Evolutionary conservation across 2,888 invertebrate genomes (phyloP).

Genomic region (Drosophila hamatofila): DNA sequence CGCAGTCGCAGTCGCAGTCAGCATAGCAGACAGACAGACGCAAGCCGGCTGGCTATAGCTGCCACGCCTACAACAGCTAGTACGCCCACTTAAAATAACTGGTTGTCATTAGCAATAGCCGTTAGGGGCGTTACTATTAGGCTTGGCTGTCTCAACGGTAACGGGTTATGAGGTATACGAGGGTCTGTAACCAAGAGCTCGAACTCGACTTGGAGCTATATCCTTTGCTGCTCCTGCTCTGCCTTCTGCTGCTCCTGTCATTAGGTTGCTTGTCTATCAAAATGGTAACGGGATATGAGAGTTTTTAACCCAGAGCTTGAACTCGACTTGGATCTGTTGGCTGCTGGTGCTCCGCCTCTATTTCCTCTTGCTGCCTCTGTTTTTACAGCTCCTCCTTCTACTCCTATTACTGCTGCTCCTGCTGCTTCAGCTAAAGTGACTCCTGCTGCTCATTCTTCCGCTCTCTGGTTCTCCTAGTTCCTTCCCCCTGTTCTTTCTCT

Average conservation of each 20-base stretch:
- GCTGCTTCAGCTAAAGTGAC: too few species aligned
- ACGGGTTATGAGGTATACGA: slow-evolving; percentile 28
- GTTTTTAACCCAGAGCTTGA: slow-evolving; percentile 10
- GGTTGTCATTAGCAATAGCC: slow-evolving; percentile 71
- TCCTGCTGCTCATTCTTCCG: too few species aligned
- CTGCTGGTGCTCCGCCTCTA: background rate
- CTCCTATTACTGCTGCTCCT: background rate
- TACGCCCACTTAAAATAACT: slow-evolving; percentile 15
- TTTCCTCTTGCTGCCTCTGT: background rate
- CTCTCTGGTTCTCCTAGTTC: background rate
- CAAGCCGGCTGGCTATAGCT: background rate
- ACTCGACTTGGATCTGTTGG: background rate
- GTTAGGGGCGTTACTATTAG: slow-evolving; percentile 47
- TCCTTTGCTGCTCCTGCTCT: background rate
- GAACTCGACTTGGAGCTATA: slow-evolving; percentile 1
- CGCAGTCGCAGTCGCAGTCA: background rate
- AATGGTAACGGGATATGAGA: background rate
- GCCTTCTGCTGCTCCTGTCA: background rate
- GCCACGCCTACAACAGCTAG: background rate
- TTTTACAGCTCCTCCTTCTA: background rate
- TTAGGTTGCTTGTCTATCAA: background rate
- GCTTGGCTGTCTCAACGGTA: slow-evolving; percentile 28
- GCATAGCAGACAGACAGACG: slow-evolving; percentile 11
- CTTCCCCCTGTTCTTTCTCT: background rate
- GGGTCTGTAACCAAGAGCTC: background rate